Evolutionary conservation across 64 coral and sea anemone species (phyloP).

Genomic region (Actinia tenebrosa): DNA sequence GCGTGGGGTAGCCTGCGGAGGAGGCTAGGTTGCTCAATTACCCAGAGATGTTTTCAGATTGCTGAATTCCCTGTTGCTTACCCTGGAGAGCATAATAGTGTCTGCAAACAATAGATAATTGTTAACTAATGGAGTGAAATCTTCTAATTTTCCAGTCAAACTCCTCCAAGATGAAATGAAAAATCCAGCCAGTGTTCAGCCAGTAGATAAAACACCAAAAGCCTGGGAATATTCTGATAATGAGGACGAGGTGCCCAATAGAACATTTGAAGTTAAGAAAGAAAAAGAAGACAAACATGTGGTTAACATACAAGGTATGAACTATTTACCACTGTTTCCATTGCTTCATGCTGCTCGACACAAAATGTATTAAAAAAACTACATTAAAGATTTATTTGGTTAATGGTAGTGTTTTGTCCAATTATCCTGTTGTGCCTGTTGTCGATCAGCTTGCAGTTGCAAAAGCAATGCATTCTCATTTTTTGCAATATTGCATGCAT

Average conservation of each 20-base stretch:
- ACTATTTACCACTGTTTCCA: not conserved
- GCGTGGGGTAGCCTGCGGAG: no score
- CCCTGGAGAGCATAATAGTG: no score
- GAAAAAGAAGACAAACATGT: not conserved
- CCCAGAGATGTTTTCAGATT: no score
- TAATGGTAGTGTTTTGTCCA: no score
- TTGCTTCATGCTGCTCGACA: no score
- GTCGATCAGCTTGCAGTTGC: no score
- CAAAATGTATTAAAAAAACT: no score
- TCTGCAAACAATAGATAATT: no score
- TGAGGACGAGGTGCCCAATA: not conserved
- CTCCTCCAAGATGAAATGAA: conserved; percentile 25
- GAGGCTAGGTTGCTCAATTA: no score
- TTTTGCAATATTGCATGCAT: not conserved
- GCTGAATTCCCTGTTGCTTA: no score
- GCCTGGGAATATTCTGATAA: conserved; percentile 30
- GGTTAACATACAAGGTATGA: not conserved
- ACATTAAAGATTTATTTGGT: no score
- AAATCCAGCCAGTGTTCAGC: conserved; percentile 8
- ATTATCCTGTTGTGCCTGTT: not conserved
- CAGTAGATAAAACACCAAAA: not conserved
- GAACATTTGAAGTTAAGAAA: not conserved
- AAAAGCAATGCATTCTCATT: no score
- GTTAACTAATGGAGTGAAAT: not conserved
- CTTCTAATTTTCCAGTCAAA: conserved; percentile 1